Base-by-base conservation (phyloP, 1,140 invertebrate species). In the Ips nitidus region DNA sequence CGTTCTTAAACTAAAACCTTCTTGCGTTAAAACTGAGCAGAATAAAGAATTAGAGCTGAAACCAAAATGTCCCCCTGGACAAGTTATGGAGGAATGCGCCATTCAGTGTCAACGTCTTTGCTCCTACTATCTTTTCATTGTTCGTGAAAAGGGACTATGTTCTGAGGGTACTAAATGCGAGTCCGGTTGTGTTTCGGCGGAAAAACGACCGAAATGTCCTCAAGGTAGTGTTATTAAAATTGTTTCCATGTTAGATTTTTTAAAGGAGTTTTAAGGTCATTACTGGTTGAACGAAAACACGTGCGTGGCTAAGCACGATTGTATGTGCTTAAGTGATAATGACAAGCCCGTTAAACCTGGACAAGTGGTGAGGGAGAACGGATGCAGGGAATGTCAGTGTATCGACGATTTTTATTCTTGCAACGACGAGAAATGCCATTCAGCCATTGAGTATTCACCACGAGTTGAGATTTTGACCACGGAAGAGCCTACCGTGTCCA, bases 321-420 rank as follows among this genome's bases (percentile, higher is more conserved):
- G 92, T 75, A 87, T 87, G 2, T 94, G 91, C 75, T 80, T 83
- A 41, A 85, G 88, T 38, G 79, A 84, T 5, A 78, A 86, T 38
- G 89, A 89, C 43, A 79, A 83, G 63, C 79, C 86, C 3, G 81
- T 93, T 1, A 88, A 88, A 82, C 89, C 90, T 2, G 88, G 88
- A 3, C 82, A 81, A 4, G 80, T 87, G 1, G 66, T 82, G 2
- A 74, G 83, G n/a, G 83, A 85, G 58, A 83, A 83, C 3, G 82
- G 84, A 0, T 92, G 90, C 73, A 83, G 86, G 75, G 83, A 85
- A 22, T 94, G 92, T 73, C 90, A 93, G 73, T 94, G 92, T 73
- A 79, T 91, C 1, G 85, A 91, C 73, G 92, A 93, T 79, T 83
- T 83, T n/a, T 86, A 90, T 70, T 81, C 87, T 59, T 91, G 90